Conservation (phyloP, 2,888 invertebrate genomes). For the Epirrhoe tristata region DNA sequence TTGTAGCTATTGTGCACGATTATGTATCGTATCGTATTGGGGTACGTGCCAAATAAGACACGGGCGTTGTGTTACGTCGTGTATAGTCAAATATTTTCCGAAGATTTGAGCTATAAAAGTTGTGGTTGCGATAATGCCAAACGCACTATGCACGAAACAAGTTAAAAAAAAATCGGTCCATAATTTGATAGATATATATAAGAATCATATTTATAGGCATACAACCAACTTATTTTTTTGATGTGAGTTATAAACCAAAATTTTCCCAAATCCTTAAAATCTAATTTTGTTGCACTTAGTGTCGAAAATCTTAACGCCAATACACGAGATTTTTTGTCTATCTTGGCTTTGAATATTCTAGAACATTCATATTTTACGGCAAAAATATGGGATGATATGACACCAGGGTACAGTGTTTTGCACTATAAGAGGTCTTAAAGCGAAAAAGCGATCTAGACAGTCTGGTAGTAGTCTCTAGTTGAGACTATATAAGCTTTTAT, state of each 20-base stretch:
- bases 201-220: too few relatives aligned
- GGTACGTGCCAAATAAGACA: conserved; percentile 32
- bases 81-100: conserved; percentile 8
- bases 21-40: conserved; percentile 32
- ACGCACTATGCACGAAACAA: neutral
- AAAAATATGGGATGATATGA: conserved; percentile 53
- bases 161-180: too few relatives aligned
- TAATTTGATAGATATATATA: too few relatives aligned
- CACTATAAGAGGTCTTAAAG: conserved; percentile 47
- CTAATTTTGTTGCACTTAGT: conserved; percentile 8
- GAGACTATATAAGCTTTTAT: conserved; percentile 5
- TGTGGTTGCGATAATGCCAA: neutral
- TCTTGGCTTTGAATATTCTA: conserved; percentile 50
- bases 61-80: conserved; percentile 19
- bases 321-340: conserved; percentile 32
- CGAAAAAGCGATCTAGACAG: conserved; percentile 22
- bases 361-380: conserved; percentile 55
- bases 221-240: neutral
- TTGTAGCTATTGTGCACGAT: conserved; percentile 37
- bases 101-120: neutral
- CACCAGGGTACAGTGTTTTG: conserved; percentile 57
- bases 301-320: conserved; percentile 6
- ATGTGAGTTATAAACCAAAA: neutral
- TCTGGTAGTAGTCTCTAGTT: neutral
- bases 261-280: too few relatives aligned